phyloP scores from a whole-genome alignment of 2,888 invertebrate species.

The Myopa testacea region DNA sequence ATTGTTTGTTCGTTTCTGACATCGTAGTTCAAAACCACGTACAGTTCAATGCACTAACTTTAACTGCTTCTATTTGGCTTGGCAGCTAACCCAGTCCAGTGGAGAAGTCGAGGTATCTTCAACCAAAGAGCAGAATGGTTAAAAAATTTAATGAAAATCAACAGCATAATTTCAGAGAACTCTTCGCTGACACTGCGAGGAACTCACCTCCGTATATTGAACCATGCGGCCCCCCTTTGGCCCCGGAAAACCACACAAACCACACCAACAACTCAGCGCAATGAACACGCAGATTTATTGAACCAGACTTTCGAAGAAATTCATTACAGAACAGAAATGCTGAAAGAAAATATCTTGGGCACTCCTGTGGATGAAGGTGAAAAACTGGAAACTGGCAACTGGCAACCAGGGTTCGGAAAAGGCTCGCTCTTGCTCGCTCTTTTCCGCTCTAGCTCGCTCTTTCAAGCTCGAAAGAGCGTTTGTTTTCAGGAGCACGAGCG shows the following conservation, averaged over 20 bases:
- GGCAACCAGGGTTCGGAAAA: no score
- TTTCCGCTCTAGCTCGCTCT: no score
- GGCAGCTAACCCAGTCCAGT: not conserved
- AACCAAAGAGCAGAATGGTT: not conserved
- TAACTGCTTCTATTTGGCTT: not conserved
- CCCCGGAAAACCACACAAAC: not conserved
- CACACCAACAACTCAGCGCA: not conserved
- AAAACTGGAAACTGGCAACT: no score
- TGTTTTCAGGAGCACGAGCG: no score
- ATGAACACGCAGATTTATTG: conserved; percentile 5
- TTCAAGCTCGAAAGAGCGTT: no score
- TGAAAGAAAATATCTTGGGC: not conserved
- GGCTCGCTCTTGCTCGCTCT: no score
- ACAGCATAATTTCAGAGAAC: not conserved
- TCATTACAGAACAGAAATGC: not conserved
- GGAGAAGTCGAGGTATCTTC: not conserved
- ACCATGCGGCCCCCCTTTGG: not conserved
- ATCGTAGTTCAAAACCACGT: not conserved
- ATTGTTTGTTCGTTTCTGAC: not conserved
- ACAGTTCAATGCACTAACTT: conserved; percentile 14
- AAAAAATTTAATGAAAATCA: conserved; percentile 19
- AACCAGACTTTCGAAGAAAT: conserved; percentile 7
- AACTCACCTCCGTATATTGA: not conserved
- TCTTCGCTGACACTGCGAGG: not conserved
- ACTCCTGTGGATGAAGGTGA: not conserved